Evolutionary conservation across 2,888 invertebrate species (phyloP).

Genomic region (Watsonalla binaria): DNA sequence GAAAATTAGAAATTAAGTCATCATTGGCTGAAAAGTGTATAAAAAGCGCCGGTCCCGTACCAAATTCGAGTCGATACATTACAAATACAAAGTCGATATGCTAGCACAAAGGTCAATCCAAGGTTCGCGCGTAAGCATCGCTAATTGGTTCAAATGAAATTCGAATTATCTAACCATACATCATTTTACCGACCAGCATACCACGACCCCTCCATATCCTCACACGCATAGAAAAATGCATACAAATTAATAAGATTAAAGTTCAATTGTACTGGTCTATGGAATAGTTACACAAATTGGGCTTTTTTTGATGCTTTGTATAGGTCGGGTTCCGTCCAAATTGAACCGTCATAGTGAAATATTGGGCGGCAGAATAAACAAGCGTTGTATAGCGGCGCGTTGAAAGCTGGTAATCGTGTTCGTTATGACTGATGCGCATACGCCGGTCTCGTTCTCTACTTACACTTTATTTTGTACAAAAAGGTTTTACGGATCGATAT

Average conservation of each 20-base stretch:
- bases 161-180: constrained; percentile 58
- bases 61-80: constrained; percentile 27
- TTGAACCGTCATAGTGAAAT: constrained; percentile 65
- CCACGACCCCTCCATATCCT: constrained; percentile 16
- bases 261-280: constrained; percentile 28
- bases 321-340: constrained; percentile 48
- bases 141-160: constrained; percentile 76
- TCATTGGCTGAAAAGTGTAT: neutral
- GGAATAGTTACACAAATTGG: constrained; percentile 37
- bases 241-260: constrained; percentile 9
- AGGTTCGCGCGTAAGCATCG: constrained; percentile 70
- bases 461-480: neutral
- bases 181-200: constrained; percentile 34
- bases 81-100: constrained; percentile 22
- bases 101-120: constrained; percentile 35
- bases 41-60: constrained; percentile 7
- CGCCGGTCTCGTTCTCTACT: constrained; percentile 16
- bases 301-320: constrained; percentile 34
- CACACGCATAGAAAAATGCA: neutral
- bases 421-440: constrained; percentile 51
- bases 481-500: neutral
- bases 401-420: constrained; percentile 64
- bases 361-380: constrained; percentile 50
- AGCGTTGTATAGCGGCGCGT: constrained; percentile 44
- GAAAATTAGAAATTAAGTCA: no score